Conservation (phyloP, 2,888 invertebrate species). For the Hirudinaria manillensis region DNA sequence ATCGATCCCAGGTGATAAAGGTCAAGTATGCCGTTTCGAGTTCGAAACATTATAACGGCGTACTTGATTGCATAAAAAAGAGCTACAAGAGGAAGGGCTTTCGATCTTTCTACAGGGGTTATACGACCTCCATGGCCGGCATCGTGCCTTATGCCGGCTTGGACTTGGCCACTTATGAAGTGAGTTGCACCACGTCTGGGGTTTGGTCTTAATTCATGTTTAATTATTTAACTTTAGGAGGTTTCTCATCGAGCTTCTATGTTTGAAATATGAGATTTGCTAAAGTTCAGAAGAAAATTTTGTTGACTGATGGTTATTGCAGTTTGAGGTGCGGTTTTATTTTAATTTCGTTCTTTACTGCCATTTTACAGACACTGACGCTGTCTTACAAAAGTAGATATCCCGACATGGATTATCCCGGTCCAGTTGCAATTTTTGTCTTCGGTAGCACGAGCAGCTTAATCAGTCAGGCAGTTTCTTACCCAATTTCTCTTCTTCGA, state of each 20-base stretch:
- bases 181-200: conserved; percentile 33
- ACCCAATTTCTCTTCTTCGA: conserved; percentile 15
- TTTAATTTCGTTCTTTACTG: too few relatives aligned
- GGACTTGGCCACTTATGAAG: conserved; percentile 92
- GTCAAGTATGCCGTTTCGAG: neutral
- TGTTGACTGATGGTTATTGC: too few relatives aligned
- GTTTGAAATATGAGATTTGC: neutral
- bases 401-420: conserved; percentile 23
- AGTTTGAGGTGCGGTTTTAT: too few relatives aligned
- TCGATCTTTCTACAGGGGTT: conserved; percentile 86
- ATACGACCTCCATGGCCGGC: conserved; percentile 85
- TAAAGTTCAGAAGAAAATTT: neutral
- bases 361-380: conserved; percentile 42
- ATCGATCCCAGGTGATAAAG: neutral
- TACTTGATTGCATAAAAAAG: conserved; percentile 75
- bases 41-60: neutral
- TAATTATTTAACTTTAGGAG: neutral
- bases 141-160: conserved; percentile 98
- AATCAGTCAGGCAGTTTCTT: neutral
- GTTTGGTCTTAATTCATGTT: neutral
- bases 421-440: neutral
- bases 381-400: conserved; percentile 38
- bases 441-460: conserved; percentile 19
- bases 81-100: conserved; percentile 80
- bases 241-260: neutral